phyloP scores from a whole-genome alignment of 1,140 invertebrate species.

The Achroia grisella region DNA sequence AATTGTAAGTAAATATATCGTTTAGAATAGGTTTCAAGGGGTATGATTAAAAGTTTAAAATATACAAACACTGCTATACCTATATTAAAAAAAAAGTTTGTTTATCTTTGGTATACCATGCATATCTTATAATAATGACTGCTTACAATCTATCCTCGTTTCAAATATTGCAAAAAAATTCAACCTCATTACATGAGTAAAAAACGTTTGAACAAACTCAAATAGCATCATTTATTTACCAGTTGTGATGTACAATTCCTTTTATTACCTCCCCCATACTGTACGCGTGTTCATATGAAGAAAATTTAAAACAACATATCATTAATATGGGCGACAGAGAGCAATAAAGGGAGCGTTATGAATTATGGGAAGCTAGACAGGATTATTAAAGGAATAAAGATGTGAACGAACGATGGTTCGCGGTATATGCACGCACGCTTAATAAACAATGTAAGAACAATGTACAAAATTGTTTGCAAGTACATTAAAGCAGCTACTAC shows the following conservation, averaged over 20 bases:
- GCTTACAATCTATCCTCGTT: no score
- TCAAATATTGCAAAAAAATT: no score
- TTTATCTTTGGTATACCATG: no score
- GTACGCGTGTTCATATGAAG: constrained; percentile 4
- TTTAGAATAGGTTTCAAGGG: no score
- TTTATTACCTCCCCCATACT: constrained; percentile 10
- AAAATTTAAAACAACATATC: constrained; percentile 20
- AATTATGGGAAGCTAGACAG: constrained; percentile 20
- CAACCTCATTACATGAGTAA: constrained; percentile 1
- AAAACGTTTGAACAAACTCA: constrained; percentile 4
- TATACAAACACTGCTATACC: no score
- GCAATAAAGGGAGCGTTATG: constrained; percentile 20
- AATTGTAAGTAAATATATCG: no score
- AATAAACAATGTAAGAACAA: no score
- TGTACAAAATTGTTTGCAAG: no score
- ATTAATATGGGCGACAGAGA: constrained; percentile 20
- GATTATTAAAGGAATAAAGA: constrained; percentile 26
- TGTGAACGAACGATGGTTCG: constrained; percentile 6
- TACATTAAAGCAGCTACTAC: no score
- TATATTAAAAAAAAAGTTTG: no score
- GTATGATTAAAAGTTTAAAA: no score
- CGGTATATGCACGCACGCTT: background rate
- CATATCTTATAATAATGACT: no score
- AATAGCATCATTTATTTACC: constrained; percentile 13
- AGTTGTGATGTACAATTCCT: constrained; percentile 12